Base-by-base conservation (phyloP, 2,797 vertebrate species). In the Limnodromus scolopaceus region DNA sequence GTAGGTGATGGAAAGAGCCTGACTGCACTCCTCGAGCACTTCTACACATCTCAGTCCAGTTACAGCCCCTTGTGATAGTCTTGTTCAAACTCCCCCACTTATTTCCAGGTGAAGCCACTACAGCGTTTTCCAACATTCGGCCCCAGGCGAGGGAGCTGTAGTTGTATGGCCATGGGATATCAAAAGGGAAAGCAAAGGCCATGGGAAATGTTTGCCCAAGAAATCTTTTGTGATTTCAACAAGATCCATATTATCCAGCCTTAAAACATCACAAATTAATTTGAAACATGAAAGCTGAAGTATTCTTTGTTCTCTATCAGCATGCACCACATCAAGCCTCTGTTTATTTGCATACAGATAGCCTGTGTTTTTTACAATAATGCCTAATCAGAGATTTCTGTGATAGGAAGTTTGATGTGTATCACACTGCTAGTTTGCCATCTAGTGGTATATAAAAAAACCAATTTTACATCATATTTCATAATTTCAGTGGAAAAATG, bases 381-480 rank as follows among this genome's bases (percentile, higher is more conserved):
- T 14, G 32, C 28, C 28, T 89, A 17, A 87, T 82, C 71, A 51
- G 60, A 91, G 15, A 55, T 34, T 49, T 41, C 36, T 1, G 1
- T 28, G 53, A 24, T 36, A 41, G 65, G 32, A 71, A 79, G 45
- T 5, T 43, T 78, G 76, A 25, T 70, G 43, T 18, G 16, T 82
- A 92, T 69, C 72, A 64, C 74, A 95, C 88, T 91, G 46, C 82
- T 95, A 84, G 69, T 95, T 93, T 95, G 96, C 97, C 97, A 97
- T 95, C 97, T 97, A 97, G 97, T 80, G 96, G 95, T 58, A 54
- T 6, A 93, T 7, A 11, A 34, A 65, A 83, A 60, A 23, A 6
- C 1, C 7, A 36, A 43, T 92, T 87, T 89, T 63, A 27, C 13
- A 28, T 41, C 9, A 3, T 19, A 17, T 68, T 79, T 53, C 39